Percentiles rank a stretch among this genome's conserved stretches.
Conservation (phyloP, 2,113 vertebrate genomes). For the Malaclemys terrapin region DNA sequence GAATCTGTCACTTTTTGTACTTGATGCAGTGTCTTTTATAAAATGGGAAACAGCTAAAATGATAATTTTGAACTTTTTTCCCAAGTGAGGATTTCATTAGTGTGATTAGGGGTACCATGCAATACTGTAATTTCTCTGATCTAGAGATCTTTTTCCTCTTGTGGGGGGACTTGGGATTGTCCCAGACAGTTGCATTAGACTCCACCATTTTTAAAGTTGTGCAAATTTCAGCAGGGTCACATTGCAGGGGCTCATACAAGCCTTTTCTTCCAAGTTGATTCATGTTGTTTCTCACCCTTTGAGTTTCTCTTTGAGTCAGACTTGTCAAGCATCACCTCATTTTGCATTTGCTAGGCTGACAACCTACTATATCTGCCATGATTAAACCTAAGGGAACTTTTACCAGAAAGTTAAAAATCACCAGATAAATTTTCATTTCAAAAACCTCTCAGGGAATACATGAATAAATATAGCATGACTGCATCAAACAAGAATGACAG, state of each 20-base stretch:
- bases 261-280: neutral
- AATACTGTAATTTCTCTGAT: neutral
- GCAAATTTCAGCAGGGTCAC: neutral
- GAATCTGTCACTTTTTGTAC: neutral
- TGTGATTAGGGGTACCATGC: accelerated
- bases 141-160: neutral
- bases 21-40: neutral
- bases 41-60: neutral
- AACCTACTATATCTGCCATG: neutral
- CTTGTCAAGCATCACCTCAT: neutral
- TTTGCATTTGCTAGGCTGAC: neutral
- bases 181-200: neutral
- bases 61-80: conserved; percentile 24
- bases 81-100: neutral
- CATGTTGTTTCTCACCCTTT: neutral
- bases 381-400: conserved; percentile 21
- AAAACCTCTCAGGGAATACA: neutral
- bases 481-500: neutral
- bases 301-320: conserved; percentile 24
- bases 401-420: neutral
- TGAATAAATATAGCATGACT: conserved; percentile 9
- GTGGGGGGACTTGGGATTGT: neutral
- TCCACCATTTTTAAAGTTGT: neutral
- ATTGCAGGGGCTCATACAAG: neutral
- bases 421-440: neutral